These are phyloP conservation scores for Emydocephalus ijimae DNA, from an alignment of 2,113 vertebrate genomes.

Conservation along the genomic window DNA sequence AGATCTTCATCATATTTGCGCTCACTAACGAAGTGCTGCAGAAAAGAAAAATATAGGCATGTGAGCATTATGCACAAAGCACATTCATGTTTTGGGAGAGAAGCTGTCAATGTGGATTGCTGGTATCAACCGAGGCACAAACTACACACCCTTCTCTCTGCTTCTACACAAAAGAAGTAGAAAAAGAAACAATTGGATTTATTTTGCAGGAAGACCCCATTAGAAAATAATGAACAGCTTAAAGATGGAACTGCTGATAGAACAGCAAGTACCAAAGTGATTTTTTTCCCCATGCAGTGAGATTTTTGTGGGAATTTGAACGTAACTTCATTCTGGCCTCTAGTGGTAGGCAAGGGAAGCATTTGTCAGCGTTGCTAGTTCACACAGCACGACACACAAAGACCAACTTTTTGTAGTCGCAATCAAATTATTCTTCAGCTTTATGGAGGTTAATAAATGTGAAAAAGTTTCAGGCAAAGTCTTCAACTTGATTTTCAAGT, in stretches of 20 bases:
- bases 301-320: not conserved
- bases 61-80: not conserved
- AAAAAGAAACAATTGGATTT: not conserved
- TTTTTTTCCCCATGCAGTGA: not conserved
- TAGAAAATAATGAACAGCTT: not conserved
- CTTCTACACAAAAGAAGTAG: not conserved
- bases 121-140: not conserved
- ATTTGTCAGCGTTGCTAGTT: not conserved
- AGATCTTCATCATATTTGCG: constrained; percentile 94
- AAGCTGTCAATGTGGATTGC: not conserved
- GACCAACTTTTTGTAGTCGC: not conserved
- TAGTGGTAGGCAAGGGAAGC: not conserved
- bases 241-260: not conserved
- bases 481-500: not conserved
- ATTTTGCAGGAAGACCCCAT: not conserved
- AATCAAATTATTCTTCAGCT: not conserved
- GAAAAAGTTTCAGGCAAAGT: not conserved
- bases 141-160: not conserved
- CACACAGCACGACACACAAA: not conserved
- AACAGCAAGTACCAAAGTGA: not conserved
- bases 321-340: not conserved
- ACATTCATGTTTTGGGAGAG: not conserved
- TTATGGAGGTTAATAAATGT: not conserved
- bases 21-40: constrained; percentile 93
- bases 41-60: not conserved